Evolutionary conservation across 2,797 vertebrate genomes (phyloP).

Genomic region (Cheracebus regulus): DNA sequence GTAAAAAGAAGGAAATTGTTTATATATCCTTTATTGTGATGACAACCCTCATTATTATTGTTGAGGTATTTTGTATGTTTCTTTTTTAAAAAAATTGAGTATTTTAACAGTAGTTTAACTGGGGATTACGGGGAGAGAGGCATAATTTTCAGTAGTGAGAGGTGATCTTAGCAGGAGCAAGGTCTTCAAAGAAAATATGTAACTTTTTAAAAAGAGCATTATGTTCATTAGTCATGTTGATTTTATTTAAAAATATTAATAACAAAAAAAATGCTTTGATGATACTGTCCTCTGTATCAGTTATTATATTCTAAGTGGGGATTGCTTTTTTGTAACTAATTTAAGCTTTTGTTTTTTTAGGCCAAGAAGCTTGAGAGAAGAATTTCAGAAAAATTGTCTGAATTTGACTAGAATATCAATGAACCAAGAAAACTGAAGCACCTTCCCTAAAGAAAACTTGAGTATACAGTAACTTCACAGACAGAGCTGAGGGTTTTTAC

Average conservation of each 20-base stretch:
- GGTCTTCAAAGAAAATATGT: slow-evolving; percentile 8
- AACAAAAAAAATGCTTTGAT: not conserved
- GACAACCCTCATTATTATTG: slow-evolving; percentile 26
- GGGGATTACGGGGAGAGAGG: not conserved
- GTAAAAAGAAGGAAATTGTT: slow-evolving; percentile 41
- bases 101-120: slow-evolving; percentile 39
- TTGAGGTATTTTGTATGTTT: not conserved
- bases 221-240: not conserved
- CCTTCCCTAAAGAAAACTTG: slow-evolving; percentile 59
- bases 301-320: slow-evolving; percentile 27
- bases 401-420: slow-evolving; percentile 68
- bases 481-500: slow-evolving; percentile 37
- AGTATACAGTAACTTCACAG: not conserved
- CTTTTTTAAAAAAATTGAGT: not conserved
- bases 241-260: slow-evolving; percentile 47
- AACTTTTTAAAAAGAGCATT: not conserved
- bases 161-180: slow-evolving; percentile 7
- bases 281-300: not conserved
- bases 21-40: slow-evolving; percentile 3
- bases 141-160: slow-evolving; percentile 45
- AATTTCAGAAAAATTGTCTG: slow-evolving; percentile 67
- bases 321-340: slow-evolving; percentile 50
- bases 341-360: slow-evolving; percentile 73
- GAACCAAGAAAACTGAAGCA: slow-evolving; percentile 34
- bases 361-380: slow-evolving; percentile 61